Evolutionary conservation across 1,140 invertebrate species (phyloP).

Genomic region (Drosophila kikkawai): DNA sequence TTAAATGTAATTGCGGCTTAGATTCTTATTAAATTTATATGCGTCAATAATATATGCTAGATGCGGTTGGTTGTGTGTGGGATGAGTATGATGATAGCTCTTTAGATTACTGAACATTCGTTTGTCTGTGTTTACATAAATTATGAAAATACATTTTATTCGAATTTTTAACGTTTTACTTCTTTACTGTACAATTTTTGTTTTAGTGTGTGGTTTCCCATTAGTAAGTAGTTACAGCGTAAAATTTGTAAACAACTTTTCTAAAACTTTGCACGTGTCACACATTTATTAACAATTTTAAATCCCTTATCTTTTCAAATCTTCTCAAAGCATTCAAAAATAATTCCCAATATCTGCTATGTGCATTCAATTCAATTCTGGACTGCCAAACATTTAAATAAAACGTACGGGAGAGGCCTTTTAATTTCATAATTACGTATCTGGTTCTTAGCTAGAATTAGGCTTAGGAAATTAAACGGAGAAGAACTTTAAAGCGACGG

Average conservation of each 20-base stretch:
- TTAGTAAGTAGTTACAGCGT: slow-evolving; percentile 56
- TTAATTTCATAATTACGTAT: slow-evolving; percentile 78
- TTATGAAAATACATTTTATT: slow-evolving; percentile 82
- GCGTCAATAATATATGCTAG: slow-evolving; percentile 71
- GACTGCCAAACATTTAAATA: slow-evolving; percentile 59
- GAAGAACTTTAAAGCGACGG: slow-evolving; percentile 39
- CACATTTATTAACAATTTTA: slow-evolving; percentile 71
- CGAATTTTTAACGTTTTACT: slow-evolving; percentile 71
- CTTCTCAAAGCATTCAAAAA: slow-evolving; percentile 65
- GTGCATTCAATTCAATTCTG: slow-evolving; percentile 49
- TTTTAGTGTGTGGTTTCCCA: slow-evolving; percentile 20
- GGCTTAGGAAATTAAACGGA: slow-evolving; percentile 25
- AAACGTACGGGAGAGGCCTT: slow-evolving; percentile 64
- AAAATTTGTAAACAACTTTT: slow-evolving; percentile 46
- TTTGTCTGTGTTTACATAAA: slow-evolving; percentile 71
- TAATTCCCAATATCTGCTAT: slow-evolving; percentile 56
- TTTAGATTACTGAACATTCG: slow-evolving; percentile 58
- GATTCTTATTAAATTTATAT: slow-evolving; percentile 66
- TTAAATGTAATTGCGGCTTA: slow-evolving; percentile 72
- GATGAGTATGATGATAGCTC: slow-evolving; percentile 30
- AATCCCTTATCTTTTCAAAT: slow-evolving; percentile 51
- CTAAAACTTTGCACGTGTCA: slow-evolving; percentile 66
- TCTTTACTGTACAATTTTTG: slow-evolving; percentile 71
- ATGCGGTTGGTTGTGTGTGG: slow-evolving; percentile 33
- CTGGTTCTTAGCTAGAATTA: slow-evolving; percentile 65